A percentile compares a stretch with the other conserved stretches of the same genome.
Conservation (phyloP, 2,888 invertebrate species). For the Brachylomia viminalis region DNA sequence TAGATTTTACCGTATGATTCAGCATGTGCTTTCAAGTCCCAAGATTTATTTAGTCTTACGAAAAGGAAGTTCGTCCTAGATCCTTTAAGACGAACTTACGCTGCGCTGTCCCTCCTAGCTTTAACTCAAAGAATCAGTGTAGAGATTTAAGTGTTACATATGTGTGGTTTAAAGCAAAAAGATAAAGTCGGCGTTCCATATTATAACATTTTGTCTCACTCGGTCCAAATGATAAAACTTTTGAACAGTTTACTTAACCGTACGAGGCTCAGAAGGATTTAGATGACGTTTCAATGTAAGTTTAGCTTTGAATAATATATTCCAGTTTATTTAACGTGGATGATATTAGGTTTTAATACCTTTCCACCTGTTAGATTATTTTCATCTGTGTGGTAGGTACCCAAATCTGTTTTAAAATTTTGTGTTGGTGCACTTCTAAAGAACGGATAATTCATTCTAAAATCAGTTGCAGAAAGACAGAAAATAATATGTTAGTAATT, state of each 20-base stretch:
- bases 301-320: conserved; percentile 36
- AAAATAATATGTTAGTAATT: not conserved
- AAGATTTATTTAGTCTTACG: conserved; percentile 16
- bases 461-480: not conserved
- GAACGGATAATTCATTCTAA: not conserved
- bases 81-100: conserved; percentile 19
- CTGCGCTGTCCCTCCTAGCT: conserved; percentile 3
- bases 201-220: conserved; percentile 49
- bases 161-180: conserved; percentile 45
- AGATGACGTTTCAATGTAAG: conserved; percentile 26
- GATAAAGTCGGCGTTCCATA: conserved; percentile 47
- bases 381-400: not conserved
- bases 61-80: conserved; percentile 13
- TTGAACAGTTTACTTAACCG: conserved; percentile 39
- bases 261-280: conserved; percentile 20
- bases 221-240: conserved; percentile 46
- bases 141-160: conserved; percentile 52
- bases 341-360: conserved; percentile 15
- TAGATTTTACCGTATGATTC: not conserved
- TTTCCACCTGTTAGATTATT: not conserved
- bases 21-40: conserved; percentile 1
- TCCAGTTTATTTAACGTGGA: conserved; percentile 25
- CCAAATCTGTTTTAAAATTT: not conserved
- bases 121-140: conserved; percentile 50
- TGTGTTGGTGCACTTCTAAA: not conserved